Evolutionary conservation across 53 echinoderm and acorn worm genomes (phyloP), one percentile per base, ranked within the genome.

Genomic region (Zoroaster sp.): DNA sequence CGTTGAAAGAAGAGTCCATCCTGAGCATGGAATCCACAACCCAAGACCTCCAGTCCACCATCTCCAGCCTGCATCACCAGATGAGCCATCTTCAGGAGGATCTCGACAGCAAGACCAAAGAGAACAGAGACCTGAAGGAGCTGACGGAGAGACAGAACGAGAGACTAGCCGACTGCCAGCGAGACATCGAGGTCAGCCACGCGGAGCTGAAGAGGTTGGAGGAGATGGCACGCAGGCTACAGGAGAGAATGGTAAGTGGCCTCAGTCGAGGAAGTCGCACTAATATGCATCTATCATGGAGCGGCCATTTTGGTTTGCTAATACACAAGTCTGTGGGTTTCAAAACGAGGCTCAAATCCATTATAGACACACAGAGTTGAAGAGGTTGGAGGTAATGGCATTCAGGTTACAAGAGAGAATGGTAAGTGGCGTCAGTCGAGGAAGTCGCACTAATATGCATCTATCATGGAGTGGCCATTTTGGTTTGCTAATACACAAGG

Each of bases 121-220:
- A 99, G 88, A 95, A 96, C 71, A 21, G 43, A 70, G 95, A 96
- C 40, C 80, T 99, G 31, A 83, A 69, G 63, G 94, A 96, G 45
- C 79, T 93, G 90, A 96, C 93, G 0, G 83, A 83, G 18, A 47
- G 88, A 32, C 99, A 99, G 90, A 93, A 80, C 15, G 86, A 96
- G 54, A 78, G 94, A 35, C 80, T 99, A 2, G 71, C 65, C 0
- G 91, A 93, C 45, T 92, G 90, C 51, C 94, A 94, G 88, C 66
- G 90, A 47, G 99, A 99, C 67, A 90, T 96, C 8, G 93, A 96
- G 93, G 86, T 66, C 31, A 94, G 91, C 54, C 83, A 93, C 25
- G 23, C 68, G 11, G 87, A 95, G 78, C 86, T 95, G 38, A 89
- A 66, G 87, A 55, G 76, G 35, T 44, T 95, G 65, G 91, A 95